These are phyloP conservation scores for Steinernema feltiae DNA, from an alignment of 1,140 invertebrate species.

Conservation along the genomic window DNA sequence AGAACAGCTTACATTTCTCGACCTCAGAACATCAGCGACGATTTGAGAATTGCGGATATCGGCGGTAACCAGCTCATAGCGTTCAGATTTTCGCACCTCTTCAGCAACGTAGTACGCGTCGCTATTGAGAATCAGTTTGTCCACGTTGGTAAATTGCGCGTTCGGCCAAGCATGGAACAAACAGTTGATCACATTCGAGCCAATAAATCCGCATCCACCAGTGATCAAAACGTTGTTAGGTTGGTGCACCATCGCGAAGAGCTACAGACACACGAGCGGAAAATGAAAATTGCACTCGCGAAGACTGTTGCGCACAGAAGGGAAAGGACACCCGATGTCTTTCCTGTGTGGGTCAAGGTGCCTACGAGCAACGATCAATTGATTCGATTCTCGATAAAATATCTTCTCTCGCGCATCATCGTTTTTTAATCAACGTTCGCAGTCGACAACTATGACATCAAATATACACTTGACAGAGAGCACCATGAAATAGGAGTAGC, in stretches of 20 bases:
- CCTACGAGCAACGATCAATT: neutral
- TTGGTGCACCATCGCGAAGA: neutral
- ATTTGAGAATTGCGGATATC: constrained; percentile 48
- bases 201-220: constrained; percentile 56
- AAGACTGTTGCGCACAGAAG: neutral
- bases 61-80: constrained; percentile 47
- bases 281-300: neutral
- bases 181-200: constrained; percentile 55
- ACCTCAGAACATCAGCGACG: constrained; percentile 36
- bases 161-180: constrained; percentile 44
- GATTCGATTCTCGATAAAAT: neutral
- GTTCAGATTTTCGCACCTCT: constrained; percentile 41
- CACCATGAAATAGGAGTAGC: neutral
- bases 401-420: too few species aligned
- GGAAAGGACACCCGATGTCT: neutral
- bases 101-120: constrained; percentile 50
- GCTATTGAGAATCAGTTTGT: constrained; percentile 56
- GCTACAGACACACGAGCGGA: neutral
- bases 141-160: constrained; percentile 50
- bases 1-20: constrained; percentile 35
- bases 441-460: too few species aligned
- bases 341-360: neutral
- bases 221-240: constrained; percentile 55
- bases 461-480: too few species aligned
- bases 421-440: too few species aligned